Conservation (phyloP, 2,113 vertebrate species). For the Mustela nigripes region DNA sequence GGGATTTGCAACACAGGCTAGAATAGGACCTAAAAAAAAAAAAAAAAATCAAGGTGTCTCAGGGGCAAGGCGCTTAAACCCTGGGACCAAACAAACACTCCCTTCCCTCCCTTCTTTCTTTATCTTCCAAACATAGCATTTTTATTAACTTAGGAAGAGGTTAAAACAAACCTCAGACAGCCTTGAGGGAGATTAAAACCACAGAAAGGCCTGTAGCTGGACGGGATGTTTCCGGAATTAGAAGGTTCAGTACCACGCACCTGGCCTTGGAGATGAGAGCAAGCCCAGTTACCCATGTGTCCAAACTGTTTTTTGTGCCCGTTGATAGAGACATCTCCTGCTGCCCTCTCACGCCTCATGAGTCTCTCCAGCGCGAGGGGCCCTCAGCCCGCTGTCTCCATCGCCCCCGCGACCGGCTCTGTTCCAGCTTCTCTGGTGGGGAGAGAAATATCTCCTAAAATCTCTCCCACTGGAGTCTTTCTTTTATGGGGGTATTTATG, state of each 20-base stretch:
- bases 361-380: neutral
- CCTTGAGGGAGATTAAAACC: constrained; percentile 57
- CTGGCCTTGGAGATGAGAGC: constrained; percentile 40
- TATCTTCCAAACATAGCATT: constrained; percentile 9
- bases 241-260: neutral
- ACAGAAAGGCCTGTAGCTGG: neutral
- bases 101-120: constrained; percentile 1
- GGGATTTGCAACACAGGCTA: constrained; percentile 9
- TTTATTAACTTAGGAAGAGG: constrained; percentile 64
- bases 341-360: neutral
- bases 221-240: neutral
- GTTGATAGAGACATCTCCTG: neutral
- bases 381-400: neutral
- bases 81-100: neutral
- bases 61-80: constrained; percentile 32
- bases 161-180: constrained; percentile 64
- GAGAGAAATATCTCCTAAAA: neutral
- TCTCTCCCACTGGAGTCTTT: neutral
- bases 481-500: constrained; percentile 28
- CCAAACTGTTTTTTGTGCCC: constrained; percentile 16
- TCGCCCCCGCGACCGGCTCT: neutral
- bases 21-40: neutral
- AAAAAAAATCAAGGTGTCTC: constrained; percentile 30
- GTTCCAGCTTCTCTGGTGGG: neutral
- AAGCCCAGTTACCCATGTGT: neutral